Evolutionary conservation across 2,113 vertebrate genomes (phyloP).

Genomic region (Grantiella picta): DNA sequence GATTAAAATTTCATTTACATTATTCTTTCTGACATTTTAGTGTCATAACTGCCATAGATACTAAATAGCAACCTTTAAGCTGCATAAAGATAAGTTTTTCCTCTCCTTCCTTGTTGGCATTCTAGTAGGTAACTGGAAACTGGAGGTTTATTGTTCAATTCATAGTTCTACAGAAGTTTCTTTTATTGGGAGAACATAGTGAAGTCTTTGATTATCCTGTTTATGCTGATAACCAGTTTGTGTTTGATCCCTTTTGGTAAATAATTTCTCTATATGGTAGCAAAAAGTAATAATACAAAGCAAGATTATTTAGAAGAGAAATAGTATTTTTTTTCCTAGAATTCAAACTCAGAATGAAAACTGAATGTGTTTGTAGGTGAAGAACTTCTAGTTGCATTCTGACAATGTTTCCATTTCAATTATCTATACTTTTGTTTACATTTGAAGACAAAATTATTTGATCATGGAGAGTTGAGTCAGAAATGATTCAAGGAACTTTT

Average conservation of each 20-base stretch:
- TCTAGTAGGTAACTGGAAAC: not conserved
- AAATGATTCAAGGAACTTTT: not conserved
- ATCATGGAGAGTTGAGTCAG: not conserved
- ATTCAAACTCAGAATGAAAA: not conserved
- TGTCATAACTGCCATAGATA: not conserved
- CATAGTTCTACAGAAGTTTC: not conserved
- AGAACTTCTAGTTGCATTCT: not conserved
- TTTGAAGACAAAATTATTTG: not conserved
- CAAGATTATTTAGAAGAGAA: not conserved
- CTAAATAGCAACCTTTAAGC: not conserved
- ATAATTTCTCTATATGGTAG: not conserved
- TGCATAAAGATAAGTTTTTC: not conserved
- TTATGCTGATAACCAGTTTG: not conserved
- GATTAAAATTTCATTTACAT: not conserved
- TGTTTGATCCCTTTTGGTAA: not conserved
- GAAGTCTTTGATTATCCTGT: not conserved
- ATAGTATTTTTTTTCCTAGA: slow-evolving; percentile 15
- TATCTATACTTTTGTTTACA: not conserved
- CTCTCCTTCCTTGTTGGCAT: not conserved
- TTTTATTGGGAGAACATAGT: not conserved
- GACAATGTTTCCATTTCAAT: not conserved
- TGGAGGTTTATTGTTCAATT: not conserved
- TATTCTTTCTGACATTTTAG: not conserved
- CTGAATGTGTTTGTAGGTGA: not conserved
- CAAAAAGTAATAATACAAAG: not conserved